Evolutionary conservation across 2,888 invertebrate species (phyloP), one percentile per base, ranked within the genome.

Genomic region (Andrena camellia): DNA sequence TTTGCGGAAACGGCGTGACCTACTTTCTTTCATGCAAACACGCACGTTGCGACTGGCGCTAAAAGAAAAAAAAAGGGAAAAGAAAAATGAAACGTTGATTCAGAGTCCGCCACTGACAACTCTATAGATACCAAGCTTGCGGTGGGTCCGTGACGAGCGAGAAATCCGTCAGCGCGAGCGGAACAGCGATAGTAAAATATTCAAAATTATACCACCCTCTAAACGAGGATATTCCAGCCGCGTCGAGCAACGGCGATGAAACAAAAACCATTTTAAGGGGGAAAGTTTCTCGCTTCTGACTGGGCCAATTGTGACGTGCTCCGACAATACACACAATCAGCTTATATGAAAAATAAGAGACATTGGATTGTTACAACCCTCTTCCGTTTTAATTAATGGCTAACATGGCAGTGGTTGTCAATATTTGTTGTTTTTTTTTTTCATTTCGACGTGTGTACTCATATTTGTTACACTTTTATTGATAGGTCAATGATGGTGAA

Each of bases 201-300:
- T 13, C 66, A 66, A 73, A 54, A 66, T 73, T 66, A 66, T 64
- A n/a, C 13, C 13, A 29, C 29, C 48, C 31, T 70, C 20, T 20
- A 70, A 42, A 70, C 29, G 35, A 52, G 33, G n/a, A 64, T 52
- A 48, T 54, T 26, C 10, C 35, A 33, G 26, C 42, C 13, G 35
- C 48, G 20, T 35, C 71, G 31, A 1, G 54, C 64, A 23, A 33
- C 23, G 26, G 3, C 13, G 23, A 57, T 23, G 52, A 35, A 26
- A 72, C 72, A 54, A 64, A 64, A 26, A 35, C 26, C 52, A 35
- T 35, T 35, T 72, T 8, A 64, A 35, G 52, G 7, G 29, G 23
- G 8, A 8, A 13, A 52, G 52, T 50, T 20, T 35, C 48, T 35
- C 52, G 7, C 20, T 42, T 64, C 72, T 26, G 4, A 57, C 20